A percentile compares a stretch with the other conserved stretches of the same genome.
These are phyloP conservation scores for Thera britannica DNA, from an alignment of 2,888 invertebrate genomes.

Conservation along the genomic window DNA sequence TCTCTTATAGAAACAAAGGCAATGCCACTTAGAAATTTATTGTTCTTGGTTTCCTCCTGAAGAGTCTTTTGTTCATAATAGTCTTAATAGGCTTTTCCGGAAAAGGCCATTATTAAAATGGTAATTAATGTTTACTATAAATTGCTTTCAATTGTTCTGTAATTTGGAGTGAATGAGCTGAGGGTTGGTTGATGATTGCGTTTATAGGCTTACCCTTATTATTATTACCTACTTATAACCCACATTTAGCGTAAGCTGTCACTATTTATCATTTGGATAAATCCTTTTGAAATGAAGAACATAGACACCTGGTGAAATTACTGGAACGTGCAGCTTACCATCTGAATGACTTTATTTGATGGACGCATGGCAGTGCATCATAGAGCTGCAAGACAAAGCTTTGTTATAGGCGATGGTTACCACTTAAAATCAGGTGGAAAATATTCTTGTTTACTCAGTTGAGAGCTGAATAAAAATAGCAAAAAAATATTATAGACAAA, in stretches of 20 bases:
- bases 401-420: too few species aligned
- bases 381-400: too few species aligned
- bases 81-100: slow-evolving; percentile 23
- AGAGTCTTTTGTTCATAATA: slow-evolving; percentile 32
- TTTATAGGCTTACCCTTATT: not conserved
- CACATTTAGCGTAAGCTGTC: not conserved
- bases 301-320: too few species aligned
- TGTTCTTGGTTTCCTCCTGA: slow-evolving; percentile 30
- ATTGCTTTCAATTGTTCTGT: slow-evolving; percentile 27
- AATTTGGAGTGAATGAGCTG: slow-evolving; percentile 8
- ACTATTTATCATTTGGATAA: too few species aligned
- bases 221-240: not conserved
- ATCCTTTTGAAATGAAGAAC: too few species aligned
- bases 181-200: slow-evolving; percentile 5
- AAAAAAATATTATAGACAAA: too few species aligned
- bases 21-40: slow-evolving; percentile 25
- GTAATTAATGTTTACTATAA: slow-evolving; percentile 32
- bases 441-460: too few species aligned
- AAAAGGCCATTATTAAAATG: slow-evolving; percentile 32
- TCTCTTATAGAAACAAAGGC: slow-evolving; percentile 35
- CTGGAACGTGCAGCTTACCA: too few species aligned
- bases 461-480: too few species aligned
- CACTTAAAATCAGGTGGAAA: too few species aligned
- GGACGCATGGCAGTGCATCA: too few species aligned
- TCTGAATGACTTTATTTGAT: too few species aligned